These are phyloP conservation scores for Ischnura elegans DNA, from an alignment of 2,888 invertebrate genomes.

Conservation along the genomic window DNA sequence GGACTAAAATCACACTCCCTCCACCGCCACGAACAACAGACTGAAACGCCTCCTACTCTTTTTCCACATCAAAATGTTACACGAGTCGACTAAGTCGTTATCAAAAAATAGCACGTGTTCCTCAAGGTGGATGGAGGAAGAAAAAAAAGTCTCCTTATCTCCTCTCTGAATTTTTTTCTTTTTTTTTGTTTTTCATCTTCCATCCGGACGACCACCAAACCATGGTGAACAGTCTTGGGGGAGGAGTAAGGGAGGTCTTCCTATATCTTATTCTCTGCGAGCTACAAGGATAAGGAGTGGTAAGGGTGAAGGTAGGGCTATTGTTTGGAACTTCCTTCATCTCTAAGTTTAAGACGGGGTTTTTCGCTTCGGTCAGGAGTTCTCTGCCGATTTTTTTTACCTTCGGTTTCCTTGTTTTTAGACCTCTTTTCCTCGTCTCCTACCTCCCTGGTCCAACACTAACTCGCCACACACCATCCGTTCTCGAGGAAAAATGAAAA, in stretches of 20 bases:
- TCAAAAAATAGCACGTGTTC: constrained; percentile 57
- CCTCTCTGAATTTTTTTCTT: too few relatives aligned
- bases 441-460: background rate
- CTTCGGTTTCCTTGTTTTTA: background rate
- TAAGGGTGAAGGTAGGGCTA: background rate
- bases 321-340: constrained; percentile 60
- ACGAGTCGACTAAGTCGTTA: constrained; percentile 49
- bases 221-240: background rate
- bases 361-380: constrained; percentile 12
- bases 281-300: background rate
- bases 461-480: background rate
- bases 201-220: background rate
- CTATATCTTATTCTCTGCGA: background rate
- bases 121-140: background rate
- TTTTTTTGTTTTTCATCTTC: constrained; percentile 10
- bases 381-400: background rate
- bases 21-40: background rate
- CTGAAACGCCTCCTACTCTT: background rate
- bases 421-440: background rate
- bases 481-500: constrained; percentile 9
- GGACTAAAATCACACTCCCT: background rate
- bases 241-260: background rate
- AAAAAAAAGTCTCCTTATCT: background rate
- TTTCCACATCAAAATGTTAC: background rate
- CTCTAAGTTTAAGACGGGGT: constrained; percentile 37